Evolutionary conservation across 1,140 invertebrate species (phyloP).

Genomic region (Teleopsis dalmanni): DNA sequence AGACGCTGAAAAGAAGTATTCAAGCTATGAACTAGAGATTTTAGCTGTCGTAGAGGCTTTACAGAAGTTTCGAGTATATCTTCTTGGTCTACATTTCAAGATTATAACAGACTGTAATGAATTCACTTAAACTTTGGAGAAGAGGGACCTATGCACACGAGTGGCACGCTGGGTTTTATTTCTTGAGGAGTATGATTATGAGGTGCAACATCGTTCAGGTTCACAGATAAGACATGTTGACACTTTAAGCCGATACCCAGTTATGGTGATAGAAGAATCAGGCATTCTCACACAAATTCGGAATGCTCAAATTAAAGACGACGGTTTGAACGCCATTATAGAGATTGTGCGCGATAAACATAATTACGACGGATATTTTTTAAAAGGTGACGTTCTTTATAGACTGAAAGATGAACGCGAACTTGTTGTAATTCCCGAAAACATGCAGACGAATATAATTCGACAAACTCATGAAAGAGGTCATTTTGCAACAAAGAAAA

Average conservation of each 20-base stretch:
- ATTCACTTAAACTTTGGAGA: constrained; percentile 26
- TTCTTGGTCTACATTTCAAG: constrained; percentile 11
- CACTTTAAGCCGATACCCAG: background rate
- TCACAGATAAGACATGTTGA: constrained; percentile 1
- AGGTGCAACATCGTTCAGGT: constrained; percentile 20
- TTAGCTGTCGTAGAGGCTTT: no score
- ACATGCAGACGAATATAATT: no score
- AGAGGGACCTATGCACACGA: constrained; percentile 20
- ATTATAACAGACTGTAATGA: constrained; percentile 25
- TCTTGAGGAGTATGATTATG: constrained; percentile 19
- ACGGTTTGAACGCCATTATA: no score
- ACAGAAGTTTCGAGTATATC: constrained; percentile 21
- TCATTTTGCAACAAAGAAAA: no score
- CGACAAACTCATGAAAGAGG: no score
- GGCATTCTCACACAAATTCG: background rate
- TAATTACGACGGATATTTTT: no score
- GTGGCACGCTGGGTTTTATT: constrained; percentile 23
- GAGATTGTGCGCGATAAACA: no score
- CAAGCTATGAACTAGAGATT: no score
- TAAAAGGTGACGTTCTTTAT: no score
- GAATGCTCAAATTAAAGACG: no score
- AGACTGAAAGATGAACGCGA: no score
- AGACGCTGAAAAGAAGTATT: constrained; percentile 27
- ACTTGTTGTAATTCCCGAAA: no score
- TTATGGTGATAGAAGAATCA: background rate